These are phyloP conservation scores for Trachelus stipa DNA, from an alignment of 2,888 invertebrate genomes.

Conservation along the genomic window DNA sequence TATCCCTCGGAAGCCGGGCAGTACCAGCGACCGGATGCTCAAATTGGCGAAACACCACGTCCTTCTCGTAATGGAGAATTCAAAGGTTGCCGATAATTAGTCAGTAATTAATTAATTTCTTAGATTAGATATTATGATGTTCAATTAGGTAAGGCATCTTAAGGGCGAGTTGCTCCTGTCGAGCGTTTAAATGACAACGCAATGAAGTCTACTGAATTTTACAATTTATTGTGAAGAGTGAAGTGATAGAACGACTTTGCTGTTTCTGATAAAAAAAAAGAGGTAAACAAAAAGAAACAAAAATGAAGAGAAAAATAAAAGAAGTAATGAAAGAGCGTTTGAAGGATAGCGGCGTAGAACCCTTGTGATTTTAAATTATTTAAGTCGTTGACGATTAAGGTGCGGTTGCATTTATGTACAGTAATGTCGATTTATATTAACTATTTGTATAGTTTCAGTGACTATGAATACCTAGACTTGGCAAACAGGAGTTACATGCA, in stretches of 20 bases:
- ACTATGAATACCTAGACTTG: background rate
- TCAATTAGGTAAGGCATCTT: background rate
- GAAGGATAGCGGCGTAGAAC: background rate
- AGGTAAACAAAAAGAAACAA: background rate
- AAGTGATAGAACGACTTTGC: background rate
- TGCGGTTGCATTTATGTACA: background rate
- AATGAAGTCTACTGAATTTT: background rate
- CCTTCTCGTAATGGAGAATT: slow-evolving; percentile 53
- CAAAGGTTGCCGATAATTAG: slow-evolving; percentile 15
- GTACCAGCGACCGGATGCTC: slow-evolving; percentile 81
- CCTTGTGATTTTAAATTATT: background rate
- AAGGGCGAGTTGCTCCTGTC: background rate
- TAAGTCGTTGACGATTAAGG: background rate
- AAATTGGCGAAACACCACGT: slow-evolving; percentile 68
- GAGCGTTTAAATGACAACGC: background rate
- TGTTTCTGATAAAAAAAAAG: background rate
- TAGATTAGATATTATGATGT: background rate
- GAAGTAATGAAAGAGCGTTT: background rate
- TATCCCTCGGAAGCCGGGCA: slow-evolving; percentile 68
- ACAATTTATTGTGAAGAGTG: background rate
- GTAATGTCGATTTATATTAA: background rate
- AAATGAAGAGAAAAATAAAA: background rate
- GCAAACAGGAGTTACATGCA: background rate
- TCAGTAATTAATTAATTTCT: background rate
- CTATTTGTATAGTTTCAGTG: background rate